Percentiles rank a stretch among this genome's conserved stretches.
These are phyloP conservation scores for Orientallactaga sibirica DNA, from an alignment of 2,797 vertebrate species.

Conservation along the genomic window DNA sequence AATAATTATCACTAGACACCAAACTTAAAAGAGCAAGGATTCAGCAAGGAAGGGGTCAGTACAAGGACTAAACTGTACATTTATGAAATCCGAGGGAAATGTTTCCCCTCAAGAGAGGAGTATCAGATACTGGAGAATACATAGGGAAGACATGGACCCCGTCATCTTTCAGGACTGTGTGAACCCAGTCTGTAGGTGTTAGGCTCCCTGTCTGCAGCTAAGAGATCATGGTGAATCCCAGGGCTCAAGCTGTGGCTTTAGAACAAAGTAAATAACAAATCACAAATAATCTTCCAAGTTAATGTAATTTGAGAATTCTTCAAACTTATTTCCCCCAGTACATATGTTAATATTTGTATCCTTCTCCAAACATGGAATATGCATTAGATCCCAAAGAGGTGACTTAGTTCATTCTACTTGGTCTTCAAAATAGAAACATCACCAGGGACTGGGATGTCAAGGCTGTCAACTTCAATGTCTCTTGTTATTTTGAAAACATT, in stretches of 20 bases:
- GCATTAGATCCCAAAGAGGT: neutral
- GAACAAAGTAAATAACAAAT: neutral
- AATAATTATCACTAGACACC: neutral
- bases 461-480: no score
- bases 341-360: neutral
- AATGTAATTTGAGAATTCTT: neutral
- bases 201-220: neutral
- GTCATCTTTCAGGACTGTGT: neutral
- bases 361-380: neutral
- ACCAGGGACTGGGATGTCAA: no score
- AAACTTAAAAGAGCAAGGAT: neutral
- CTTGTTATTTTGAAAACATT: neutral
- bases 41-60: neutral
- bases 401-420: neutral
- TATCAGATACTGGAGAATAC: no score
- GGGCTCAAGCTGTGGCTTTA: neutral
- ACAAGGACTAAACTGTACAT: neutral
- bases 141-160: no score
- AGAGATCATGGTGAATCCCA: neutral
- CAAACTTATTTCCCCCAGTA: neutral
- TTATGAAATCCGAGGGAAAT: neutral
- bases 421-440: neutral
- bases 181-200: neutral
- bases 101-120: neutral
- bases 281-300: neutral